phyloP scores from a whole-genome alignment of 2,113 vertebrate species.

The Pteronura brasiliensis region DNA sequence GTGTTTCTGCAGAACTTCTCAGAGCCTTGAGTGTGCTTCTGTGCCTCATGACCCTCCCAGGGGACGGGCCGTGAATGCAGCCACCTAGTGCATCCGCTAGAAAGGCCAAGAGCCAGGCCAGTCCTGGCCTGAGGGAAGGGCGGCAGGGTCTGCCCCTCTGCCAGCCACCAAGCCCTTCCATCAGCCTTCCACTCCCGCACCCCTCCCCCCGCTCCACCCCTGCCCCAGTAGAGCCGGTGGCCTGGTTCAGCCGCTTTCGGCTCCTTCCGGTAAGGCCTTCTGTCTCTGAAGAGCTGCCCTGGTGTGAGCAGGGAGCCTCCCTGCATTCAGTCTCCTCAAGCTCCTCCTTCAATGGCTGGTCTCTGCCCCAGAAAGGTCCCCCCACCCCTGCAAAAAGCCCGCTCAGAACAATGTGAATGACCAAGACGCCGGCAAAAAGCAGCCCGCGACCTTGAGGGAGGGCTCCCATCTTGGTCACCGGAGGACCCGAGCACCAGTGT shows the following conservation, averaged over 20 bases:
- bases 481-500: rapidly evolving
- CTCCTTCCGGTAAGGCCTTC: background rate
- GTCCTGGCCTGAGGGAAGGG: background rate
- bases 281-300: background rate
- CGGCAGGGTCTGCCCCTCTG: no score
- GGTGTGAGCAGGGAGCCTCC: background rate
- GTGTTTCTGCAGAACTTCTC: background rate
- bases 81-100: rapidly evolving
- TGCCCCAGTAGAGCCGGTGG: background rate
- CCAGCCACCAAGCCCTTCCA: background rate
- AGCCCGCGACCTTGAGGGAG: background rate
- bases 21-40: background rate
- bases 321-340: rapidly evolving
- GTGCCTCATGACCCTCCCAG: background rate
- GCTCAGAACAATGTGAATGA: rapidly evolving
- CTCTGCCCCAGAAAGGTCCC: background rate
- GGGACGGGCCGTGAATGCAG: rapidly evolving
- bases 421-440: background rate
- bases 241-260: background rate
- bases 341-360: rapidly evolving
- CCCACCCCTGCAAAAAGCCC: rapidly evolving
- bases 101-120: background rate
- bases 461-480: background rate
- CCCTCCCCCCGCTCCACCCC: rapidly evolving
- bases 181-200: background rate